phyloP scores from a whole-genome alignment of 2,113 vertebrate genomes.

The Engystomops pustulosus region DNA sequence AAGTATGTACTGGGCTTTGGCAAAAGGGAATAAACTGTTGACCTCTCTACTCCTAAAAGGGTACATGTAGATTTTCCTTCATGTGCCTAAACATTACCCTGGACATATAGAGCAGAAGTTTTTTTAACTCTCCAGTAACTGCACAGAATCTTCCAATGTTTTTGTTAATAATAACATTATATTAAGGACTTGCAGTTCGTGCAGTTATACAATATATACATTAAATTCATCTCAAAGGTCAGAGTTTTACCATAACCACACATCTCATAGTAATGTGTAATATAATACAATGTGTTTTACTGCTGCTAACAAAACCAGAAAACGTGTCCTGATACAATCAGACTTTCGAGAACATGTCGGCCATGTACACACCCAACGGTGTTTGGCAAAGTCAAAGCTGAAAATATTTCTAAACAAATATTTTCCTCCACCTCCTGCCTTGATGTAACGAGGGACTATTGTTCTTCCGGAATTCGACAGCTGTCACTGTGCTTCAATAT shows the following conservation, averaged over 20 bases:
- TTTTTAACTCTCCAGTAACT: no score
- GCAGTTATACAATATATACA: not conserved
- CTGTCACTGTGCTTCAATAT: conserved; percentile 41
- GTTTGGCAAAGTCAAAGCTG: conserved; percentile 15
- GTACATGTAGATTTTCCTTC: no score
- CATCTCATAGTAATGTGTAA: not conserved
- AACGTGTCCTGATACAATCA: not conserved
- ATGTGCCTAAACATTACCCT: no score
- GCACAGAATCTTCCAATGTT: no score
- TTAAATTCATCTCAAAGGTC: not conserved
- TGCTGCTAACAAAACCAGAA: not conserved
- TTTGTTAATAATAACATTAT: not conserved
- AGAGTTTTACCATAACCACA: not conserved
- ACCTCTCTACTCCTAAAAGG: no score
- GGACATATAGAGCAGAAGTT: no score
- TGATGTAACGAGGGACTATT: not conserved
- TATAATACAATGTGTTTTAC: not conserved
- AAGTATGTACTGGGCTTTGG: no score
- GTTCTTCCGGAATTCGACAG: conserved; percentile 39
- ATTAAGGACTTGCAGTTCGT: not conserved
- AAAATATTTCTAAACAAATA: conserved; percentile 33
- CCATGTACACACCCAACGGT: conserved; percentile 24
- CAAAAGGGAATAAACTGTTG: no score
- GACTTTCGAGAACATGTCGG: not conserved
- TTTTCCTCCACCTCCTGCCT: conserved; percentile 9